Base-by-base conservation (phyloP, 2,113 vertebrate genomes). In the Caranx melampygus region DNA sequence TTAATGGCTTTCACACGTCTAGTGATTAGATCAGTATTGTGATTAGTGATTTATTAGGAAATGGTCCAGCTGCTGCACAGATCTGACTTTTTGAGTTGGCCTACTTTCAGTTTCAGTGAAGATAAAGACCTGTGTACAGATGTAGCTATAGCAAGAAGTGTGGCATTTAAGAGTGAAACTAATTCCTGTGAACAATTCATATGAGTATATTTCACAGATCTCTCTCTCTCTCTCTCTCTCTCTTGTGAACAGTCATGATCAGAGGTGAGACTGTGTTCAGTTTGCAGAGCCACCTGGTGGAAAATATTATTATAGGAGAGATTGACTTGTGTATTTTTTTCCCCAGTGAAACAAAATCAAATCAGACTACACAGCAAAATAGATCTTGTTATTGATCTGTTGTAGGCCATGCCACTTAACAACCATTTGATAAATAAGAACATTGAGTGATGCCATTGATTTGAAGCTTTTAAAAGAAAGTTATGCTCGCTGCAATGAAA, bases 261-360 rank as follows among this genome's bases (percentile, higher is more conserved):
- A 78, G 15, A 18, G 34, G 2, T 1, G 31, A 51, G 14, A 14
- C 42, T n/a, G 33, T 70, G 35, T 42, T 18, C 68, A 76, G 84
- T 69, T 71, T 75, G 70, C 61, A 90, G 90, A 84, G 90, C 91
- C 91, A 89, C 84, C 92, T 93, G 72, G 88, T 90, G 93, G 91
- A 76, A 74, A 63, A 44, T 42, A 15, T 45, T 59, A 70, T 84
- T 54, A 80, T 44, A 72, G 31, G 16, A 35, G 14, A 47, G 51
- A 26, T 14, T 1, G 20, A 51, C 51, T 72, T 21, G 63, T 15
- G 21, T 59, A 75, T 45, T 51, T 26, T 26, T 26, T 37, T 37
- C 37, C 37, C 37, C 31, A 60, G 47, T 78, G 57, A 13, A 15
- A 44, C 55, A 72, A 45, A 62, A 76, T 72, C 52, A 59, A 72